These are phyloP conservation scores for Conus betulinus DNA, from an alignment of 1,140 invertebrate species.

Conservation along the genomic window DNA sequence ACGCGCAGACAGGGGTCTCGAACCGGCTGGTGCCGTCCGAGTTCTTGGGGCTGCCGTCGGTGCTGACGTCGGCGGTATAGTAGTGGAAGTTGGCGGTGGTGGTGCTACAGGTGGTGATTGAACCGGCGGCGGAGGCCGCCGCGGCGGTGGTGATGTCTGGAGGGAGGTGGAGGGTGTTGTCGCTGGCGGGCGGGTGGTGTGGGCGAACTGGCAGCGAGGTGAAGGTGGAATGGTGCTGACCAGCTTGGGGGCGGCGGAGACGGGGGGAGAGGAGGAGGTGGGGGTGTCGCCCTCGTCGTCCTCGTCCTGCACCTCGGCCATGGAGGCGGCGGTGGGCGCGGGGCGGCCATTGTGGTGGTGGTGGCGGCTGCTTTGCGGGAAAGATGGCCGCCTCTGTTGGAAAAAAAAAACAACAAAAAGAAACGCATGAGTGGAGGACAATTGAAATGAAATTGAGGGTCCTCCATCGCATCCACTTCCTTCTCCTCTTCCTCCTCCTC, in stretches of 20 bases:
- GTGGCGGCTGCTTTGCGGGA: constrained; percentile 37
- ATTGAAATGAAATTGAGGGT: neutral
- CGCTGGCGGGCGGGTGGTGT: neutral
- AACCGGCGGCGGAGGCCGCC: neutral
- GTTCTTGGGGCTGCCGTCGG: no score
- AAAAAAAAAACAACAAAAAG: constrained; percentile 16
- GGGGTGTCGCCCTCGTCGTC: constrained; percentile 27
- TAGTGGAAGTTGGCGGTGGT: neutral
- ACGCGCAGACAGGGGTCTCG: constrained; percentile 1
- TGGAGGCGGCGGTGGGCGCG: constrained; percentile 30
- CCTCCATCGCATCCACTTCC: no score
- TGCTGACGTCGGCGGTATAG: neutral
- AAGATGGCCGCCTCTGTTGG: constrained; percentile 50
- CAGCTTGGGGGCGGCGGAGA: neutral
- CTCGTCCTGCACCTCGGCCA: constrained; percentile 34
- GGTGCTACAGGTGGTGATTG: neutral
- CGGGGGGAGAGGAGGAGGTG: neutral
- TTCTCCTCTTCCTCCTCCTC: neutral
- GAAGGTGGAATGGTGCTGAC: neutral
- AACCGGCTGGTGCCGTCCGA: neutral
- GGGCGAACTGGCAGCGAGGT: neutral
- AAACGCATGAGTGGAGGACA: no score
- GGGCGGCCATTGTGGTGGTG: constrained; percentile 16
- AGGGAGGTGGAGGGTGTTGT: neutral
- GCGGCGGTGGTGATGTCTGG: neutral